Evolutionary conservation across 92 coral and sea anemone genomes (phyloP), one percentile per base, ranked within the genome.

Genomic region (Montipora capitata): DNA sequence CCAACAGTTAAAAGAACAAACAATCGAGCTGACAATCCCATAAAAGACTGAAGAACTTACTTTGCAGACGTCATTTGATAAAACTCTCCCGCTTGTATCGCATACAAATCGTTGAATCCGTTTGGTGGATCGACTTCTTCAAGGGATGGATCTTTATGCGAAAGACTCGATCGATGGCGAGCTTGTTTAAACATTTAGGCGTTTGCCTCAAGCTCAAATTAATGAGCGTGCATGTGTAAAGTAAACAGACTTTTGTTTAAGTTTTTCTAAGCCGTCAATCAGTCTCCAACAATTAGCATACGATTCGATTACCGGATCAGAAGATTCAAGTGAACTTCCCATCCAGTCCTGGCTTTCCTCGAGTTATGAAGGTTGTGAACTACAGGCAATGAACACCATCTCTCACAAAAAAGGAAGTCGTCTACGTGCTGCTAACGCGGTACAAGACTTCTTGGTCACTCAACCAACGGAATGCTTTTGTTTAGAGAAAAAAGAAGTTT

Each of bases 131-230:
- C 87, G 10, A 59, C 87, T 4, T 43, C 35, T 13, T 71, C 79
- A 11, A 71, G 3, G 61, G 81, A 61, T 11, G 87, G 71, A 48
- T 83, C 58, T 18, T 83, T 83, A 27, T 83, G 87, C 39, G 87
- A 58, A 42, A 57, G 59, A 62, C 87, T 83, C 72, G 59, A 83
- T 4, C 79, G 68, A 20, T 74, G 40, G 71, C 87, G 87, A 20
- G 56, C 87, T 83, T 83, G 79, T 83, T 83, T 72, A 43, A 83
- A 83, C 87, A 83, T 83, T 16, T 10, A 59, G 72, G 72, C 70
- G 76, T 72, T 40, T 42, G 4, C 5, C 56, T n/a, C 54, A 42
- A 61, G 42, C 61, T 58, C 38, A 61, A 68, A 72, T 72, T 44
- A 83, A 8, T 42, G 72, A 61, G 49, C 52, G 79, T 58, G 70